Evolutionary conservation across 23 tunicate species (phyloP).

Genomic region (Clavelina lepadiformis): DNA sequence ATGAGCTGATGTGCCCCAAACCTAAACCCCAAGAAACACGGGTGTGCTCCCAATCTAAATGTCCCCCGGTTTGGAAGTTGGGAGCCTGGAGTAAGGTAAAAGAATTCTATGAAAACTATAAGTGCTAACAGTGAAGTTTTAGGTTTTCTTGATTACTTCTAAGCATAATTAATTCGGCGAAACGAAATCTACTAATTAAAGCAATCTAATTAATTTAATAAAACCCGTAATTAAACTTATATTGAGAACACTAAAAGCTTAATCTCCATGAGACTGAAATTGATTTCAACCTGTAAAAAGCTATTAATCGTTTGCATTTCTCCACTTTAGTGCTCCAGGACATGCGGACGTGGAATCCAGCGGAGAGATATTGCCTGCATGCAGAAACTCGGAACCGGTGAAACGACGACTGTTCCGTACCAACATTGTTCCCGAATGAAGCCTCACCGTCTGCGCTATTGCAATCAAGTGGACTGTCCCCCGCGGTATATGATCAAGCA

Average conservation of each 20-base stretch:
- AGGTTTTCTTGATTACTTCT: no score
- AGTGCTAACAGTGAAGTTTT: no score
- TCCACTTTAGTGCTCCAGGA: slow-evolving; percentile 35
- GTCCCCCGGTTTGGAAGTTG: slow-evolving; percentile 63
- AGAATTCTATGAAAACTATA: not conserved
- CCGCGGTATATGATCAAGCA: slow-evolving; percentile 27
- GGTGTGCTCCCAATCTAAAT: slow-evolving; percentile 37
- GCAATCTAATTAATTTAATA: no score
- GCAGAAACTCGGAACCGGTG: slow-evolving; percentile 62
- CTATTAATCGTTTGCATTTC: no score
- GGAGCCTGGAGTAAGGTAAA: slow-evolving; percentile 44
- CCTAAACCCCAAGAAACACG: slow-evolving; percentile 52
- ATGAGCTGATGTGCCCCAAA: slow-evolving; percentile 78
- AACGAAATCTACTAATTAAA: no score
- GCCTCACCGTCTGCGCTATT: slow-evolving; percentile 19
- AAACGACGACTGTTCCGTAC: slow-evolving; percentile 21
- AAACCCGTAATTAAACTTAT: no score
- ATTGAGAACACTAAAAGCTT: no score
- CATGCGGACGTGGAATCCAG: slow-evolving; percentile 68
- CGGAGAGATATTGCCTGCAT: slow-evolving; percentile 18
- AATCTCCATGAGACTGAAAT: no score
- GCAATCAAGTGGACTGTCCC: slow-evolving; percentile 31
- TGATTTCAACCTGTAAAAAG: no score
- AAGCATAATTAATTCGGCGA: no score
- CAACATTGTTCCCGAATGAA: slow-evolving; percentile 23